Percentiles rank a stretch among this genome's conserved stretches.
These are phyloP conservation scores for Syngnathus scovelli DNA, from an alignment of 2,113 vertebrate genomes.

Conservation along the genomic window DNA sequence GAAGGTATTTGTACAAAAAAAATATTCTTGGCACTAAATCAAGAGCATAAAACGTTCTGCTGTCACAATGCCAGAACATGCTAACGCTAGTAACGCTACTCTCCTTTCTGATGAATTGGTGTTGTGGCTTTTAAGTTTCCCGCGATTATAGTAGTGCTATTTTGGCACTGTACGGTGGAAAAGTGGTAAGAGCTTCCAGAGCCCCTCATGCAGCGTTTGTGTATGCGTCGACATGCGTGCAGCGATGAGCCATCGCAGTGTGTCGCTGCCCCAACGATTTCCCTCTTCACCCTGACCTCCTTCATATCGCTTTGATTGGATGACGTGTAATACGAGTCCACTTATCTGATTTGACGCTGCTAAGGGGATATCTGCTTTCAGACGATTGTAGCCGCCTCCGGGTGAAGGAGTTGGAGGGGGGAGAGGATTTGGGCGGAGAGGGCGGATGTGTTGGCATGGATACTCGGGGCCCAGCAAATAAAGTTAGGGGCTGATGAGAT, in stretches of 20 bases:
- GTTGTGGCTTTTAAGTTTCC: not conserved
- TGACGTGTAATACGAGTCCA: slow-evolving; percentile 61
- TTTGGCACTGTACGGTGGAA: not conserved
- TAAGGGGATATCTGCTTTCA: slow-evolving; percentile 63
- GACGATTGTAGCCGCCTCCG: slow-evolving; percentile 68
- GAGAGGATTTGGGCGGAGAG: slow-evolving; percentile 1
- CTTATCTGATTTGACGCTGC: slow-evolving; percentile 68
- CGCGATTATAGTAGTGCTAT: not conserved
- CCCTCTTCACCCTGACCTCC: slow-evolving; percentile 43
- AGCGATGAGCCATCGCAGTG: slow-evolving; percentile 37
- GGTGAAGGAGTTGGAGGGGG: slow-evolving; percentile 43
- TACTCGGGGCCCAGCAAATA: slow-evolving; percentile 56
- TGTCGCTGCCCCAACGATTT: slow-evolving; percentile 51
- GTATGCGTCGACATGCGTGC: slow-evolving; percentile 27
- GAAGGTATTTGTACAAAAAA: not conserved
- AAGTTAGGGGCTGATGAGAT: slow-evolving; percentile 68
- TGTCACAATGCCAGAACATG: no score
- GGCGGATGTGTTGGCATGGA: slow-evolving; percentile 70
- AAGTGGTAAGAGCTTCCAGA: not conserved
- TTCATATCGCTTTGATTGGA: slow-evolving; percentile 64
- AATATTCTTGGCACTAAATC: no score
- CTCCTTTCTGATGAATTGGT: no score
- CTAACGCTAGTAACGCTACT: no score
- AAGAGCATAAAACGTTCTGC: no score
- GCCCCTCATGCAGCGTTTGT: slow-evolving; percentile 10